Conservation (phyloP, 2,797 vertebrate genomes). For the Sebastes steindachneri region DNA sequence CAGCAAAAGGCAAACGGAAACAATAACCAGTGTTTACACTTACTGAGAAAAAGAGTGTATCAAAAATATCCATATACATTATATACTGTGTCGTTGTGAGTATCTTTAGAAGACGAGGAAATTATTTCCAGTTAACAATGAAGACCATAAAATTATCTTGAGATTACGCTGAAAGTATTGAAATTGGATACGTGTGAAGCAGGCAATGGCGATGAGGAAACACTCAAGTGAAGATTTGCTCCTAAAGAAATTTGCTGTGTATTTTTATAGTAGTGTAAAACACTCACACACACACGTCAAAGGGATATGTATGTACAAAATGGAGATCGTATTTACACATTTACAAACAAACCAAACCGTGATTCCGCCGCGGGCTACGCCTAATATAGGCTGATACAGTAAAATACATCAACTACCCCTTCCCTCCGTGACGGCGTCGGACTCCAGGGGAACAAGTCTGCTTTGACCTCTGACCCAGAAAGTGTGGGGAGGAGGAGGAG, state of each 20-base stretch:
- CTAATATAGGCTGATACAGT: slow-evolving; percentile 86
- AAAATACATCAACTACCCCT: slow-evolving; percentile 59
- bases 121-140: slow-evolving; percentile 46
- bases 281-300: slow-evolving; percentile 61
- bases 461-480: slow-evolving; percentile 46
- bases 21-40: slow-evolving; percentile 52
- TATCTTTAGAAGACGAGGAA: slow-evolving; percentile 19
- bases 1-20: slow-evolving; percentile 47
- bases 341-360: slow-evolving; percentile 74
- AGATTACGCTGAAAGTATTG: slow-evolving; percentile 27
- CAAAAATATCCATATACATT: slow-evolving; percentile 72
- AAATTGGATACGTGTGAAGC: slow-evolving; percentile 43
- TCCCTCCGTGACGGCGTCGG: slow-evolving; percentile 49
- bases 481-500: background rate
- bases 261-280: slow-evolving; percentile 75
- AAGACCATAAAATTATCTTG: slow-evolving; percentile 22
- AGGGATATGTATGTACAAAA: slow-evolving; percentile 70
- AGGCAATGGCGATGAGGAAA: slow-evolving; percentile 40
- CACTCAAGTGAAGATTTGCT: slow-evolving; percentile 31
- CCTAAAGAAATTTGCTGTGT: slow-evolving; percentile 19
- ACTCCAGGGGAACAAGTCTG: slow-evolving; percentile 53
- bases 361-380: slow-evolving; percentile 66
- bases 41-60: slow-evolving; percentile 54
- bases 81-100: slow-evolving; percentile 44
- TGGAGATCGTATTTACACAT: slow-evolving; percentile 78